Conservation (phyloP, 2,888 invertebrate genomes). For the Neuroscelio doddi region DNA sequence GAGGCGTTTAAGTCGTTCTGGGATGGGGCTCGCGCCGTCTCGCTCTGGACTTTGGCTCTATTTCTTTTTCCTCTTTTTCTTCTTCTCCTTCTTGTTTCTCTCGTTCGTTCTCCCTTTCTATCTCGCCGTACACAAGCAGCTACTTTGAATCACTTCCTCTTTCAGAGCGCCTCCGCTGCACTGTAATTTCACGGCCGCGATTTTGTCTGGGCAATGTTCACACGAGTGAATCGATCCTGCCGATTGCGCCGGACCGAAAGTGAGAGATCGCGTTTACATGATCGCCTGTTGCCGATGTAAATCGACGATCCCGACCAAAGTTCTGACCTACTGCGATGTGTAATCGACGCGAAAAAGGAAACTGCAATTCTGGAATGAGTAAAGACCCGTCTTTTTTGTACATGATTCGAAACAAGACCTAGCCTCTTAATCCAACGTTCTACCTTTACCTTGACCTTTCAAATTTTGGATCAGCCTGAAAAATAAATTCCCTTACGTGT, state of each 20-base stretch:
- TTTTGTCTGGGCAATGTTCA: slow-evolving; percentile 36
- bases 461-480: too few species aligned
- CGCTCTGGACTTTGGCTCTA: background rate
- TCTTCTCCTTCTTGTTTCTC: background rate
- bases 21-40: slow-evolving; percentile 39
- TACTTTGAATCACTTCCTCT: slow-evolving; percentile 25
- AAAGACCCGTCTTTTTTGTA: too few species aligned
- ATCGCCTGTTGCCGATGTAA: slow-evolving; percentile 29
- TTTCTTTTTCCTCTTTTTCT: slow-evolving; percentile 5
- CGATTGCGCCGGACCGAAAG: slow-evolving; percentile 35
- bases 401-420: too few species aligned
- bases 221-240: slow-evolving; percentile 39
- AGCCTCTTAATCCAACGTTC: too few species aligned
- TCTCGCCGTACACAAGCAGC: slow-evolving; percentile 3
- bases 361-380: too few species aligned
- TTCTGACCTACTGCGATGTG: slow-evolving; percentile 32
- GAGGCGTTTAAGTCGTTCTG: slow-evolving; percentile 59
- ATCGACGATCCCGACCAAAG: slow-evolving; percentile 16
- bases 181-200: slow-evolving; percentile 32
- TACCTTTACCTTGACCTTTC: too few species aligned
- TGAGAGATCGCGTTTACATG: slow-evolving; percentile 45
- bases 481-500: too few species aligned
- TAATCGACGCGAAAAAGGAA: slow-evolving; percentile 13
- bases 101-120: slow-evolving; percentile 8
- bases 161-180: slow-evolving; percentile 14